phyloP scores from a whole-genome alignment of 2,113 vertebrate genomes.

The Formicarius rufipectus region DNA sequence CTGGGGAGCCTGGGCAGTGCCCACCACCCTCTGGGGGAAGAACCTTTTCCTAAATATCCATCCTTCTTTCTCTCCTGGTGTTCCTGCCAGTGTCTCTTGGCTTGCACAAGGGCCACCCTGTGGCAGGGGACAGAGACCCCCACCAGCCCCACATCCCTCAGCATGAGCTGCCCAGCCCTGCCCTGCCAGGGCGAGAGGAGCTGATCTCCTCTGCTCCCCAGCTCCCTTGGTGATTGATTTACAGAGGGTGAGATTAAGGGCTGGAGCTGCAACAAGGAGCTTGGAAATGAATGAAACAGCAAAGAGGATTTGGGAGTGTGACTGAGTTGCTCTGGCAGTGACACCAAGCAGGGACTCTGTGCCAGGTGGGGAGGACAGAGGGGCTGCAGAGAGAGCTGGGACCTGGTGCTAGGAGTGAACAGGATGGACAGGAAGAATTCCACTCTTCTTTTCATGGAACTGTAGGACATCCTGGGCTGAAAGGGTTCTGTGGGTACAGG shows the following conservation, averaged over 20 bases:
- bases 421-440: background rate
- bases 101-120: background rate
- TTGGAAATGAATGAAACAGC: conserved; percentile 54
- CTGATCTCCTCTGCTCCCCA: background rate
- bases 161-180: background rate
- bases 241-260: conserved; percentile 50
- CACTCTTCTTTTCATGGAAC: background rate
- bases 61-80: background rate
- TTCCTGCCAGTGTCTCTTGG: background rate
- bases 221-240: conserved; percentile 41
- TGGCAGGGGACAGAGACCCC: background rate
- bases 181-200: background rate
- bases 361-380: background rate
- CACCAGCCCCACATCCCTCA: background rate
- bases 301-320: conserved; percentile 38
- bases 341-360: background rate
- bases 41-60: background rate
- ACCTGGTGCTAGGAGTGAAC: background rate
- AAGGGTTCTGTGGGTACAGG: fast-evolving
- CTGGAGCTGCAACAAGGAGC: conserved; percentile 28
- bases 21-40: background rate
- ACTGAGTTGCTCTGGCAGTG: background rate
- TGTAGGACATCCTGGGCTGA: too few species aligned
- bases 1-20: background rate
- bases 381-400: background rate